phyloP scores from a whole-genome alignment of 2,888 invertebrate genomes.

The Netelia melanura region DNA sequence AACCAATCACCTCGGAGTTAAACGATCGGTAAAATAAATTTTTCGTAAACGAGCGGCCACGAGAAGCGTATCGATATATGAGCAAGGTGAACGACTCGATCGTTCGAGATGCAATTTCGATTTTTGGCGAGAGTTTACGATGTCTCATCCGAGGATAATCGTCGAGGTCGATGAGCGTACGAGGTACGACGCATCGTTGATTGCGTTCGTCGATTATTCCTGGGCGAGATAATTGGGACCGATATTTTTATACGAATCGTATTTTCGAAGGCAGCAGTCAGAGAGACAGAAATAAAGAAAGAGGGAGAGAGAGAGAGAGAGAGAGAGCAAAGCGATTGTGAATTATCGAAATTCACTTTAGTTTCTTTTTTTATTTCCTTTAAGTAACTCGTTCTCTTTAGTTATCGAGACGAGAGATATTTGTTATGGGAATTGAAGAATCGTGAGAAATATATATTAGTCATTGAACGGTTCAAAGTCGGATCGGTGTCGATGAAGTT shows the following conservation, averaged over 20 bases:
- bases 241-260: conserved; percentile 41
- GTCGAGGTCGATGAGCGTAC: conserved; percentile 43
- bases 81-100: conserved; percentile 46
- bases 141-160: conserved; percentile 33
- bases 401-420: not conserved
- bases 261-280: conserved; percentile 4
- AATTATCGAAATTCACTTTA: conserved; percentile 30
- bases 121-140: conserved; percentile 50
- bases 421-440: not conserved
- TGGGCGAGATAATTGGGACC: conserved; percentile 36
- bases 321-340: not conserved
- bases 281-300: not conserved
- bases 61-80: not conserved
- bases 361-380: conserved; percentile 13
- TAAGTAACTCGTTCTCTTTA: not conserved
- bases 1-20: conserved; percentile 13
- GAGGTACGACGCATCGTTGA: conserved; percentile 31
- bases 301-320: too few relatives aligned
- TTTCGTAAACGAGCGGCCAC: conserved; percentile 22
- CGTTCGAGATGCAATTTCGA: conserved; percentile 24
- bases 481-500: conserved; percentile 2
- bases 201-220: conserved; percentile 42
- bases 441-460: not conserved
- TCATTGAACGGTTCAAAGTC: conserved; percentile 13
- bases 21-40: conserved; percentile 42